Evolutionary conservation across 2,113 vertebrate species (phyloP), one percentile per base, ranked within the genome.

Genomic region (Peromyscus maniculatus): DNA sequence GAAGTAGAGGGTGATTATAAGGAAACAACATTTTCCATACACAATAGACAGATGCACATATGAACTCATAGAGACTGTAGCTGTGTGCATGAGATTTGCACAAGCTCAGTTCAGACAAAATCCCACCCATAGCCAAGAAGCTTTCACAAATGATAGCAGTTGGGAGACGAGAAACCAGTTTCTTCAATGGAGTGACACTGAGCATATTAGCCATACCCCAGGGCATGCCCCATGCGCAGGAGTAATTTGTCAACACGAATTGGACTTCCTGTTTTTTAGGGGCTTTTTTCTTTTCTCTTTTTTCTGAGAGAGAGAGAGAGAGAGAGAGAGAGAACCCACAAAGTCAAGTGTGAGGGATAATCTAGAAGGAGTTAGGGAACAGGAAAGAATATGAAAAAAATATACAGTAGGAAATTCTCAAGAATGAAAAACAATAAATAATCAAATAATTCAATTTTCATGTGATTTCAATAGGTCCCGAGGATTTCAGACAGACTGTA

Each of bases 381-480:
- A 62, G 36, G 36, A 62, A 83, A 26, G 10, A 39, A 26, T 28
- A 59, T 26, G 36, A 39, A 24, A 24, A n/a, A 59, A 64, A 39
- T 26, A 84, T 28, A 43, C 7, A 21, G 31, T 12, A 36, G 16
- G 7, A 64, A 62, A 43, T 84, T 28, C n/a, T 64, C 57, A 64
- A 43, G 5, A 15, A 83, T 26, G 33, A 26, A 59, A 62, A 62
- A 83, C 62, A 75, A 62, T 64, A 64, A 43, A 7, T 12, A 80
- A 92, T 93, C 7, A 69, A 67, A 22, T 97, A 69, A 94, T 43
- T 91, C 57, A 86, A 5, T 12, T 95, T 95, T 75, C 80, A 26
- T 74, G 26, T 91, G 7, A 83, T 94, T 89, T 92, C 5, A 75
- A 6, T 49, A 46, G 91, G 16, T 95, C 71, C 77, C 19, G 49